Evolutionary conservation across 2,888 invertebrate genomes (phyloP).

Genomic region (Phlogophora meticulosa): DNA sequence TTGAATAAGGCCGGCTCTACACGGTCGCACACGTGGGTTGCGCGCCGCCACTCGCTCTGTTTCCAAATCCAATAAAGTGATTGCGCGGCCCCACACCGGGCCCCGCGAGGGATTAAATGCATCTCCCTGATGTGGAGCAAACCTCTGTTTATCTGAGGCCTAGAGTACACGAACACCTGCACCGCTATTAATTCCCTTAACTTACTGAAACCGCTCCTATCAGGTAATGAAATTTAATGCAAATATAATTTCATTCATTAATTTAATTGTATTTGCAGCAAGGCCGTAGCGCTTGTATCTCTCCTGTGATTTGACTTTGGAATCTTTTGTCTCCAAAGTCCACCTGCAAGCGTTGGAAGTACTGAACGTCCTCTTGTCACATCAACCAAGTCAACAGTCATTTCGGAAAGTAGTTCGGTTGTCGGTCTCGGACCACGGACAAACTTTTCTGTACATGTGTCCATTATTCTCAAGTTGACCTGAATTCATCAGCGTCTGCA

Average conservation of each 20-base stretch:
- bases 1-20: conserved; percentile 2
- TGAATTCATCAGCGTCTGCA: not conserved
- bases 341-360: not conserved
- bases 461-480: conserved; percentile 7
- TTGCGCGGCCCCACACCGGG: conserved; percentile 7
- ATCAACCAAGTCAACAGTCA: not conserved
- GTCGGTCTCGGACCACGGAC: not conserved
- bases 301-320: too few species aligned
- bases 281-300: too few species aligned
- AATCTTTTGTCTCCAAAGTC: not conserved
- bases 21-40: not conserved
- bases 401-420: conserved; percentile 9
- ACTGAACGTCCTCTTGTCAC: not conserved
- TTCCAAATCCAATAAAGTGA: conserved; percentile 41
- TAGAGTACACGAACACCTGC: not conserved
- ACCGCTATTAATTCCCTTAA: not conserved
- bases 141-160: not conserved
- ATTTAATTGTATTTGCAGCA: too few species aligned
- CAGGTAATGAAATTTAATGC: not conserved
- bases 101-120: conserved; percentile 30
- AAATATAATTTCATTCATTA: not conserved
- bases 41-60: not conserved
- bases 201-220: not conserved
- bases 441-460: not conserved
- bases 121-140: not conserved